A percentile compares a stretch with the other conserved stretches of the same genome.
phyloP scores from a whole-genome alignment of 2,888 invertebrate genomes.

The Plemyria rubiginata region DNA sequence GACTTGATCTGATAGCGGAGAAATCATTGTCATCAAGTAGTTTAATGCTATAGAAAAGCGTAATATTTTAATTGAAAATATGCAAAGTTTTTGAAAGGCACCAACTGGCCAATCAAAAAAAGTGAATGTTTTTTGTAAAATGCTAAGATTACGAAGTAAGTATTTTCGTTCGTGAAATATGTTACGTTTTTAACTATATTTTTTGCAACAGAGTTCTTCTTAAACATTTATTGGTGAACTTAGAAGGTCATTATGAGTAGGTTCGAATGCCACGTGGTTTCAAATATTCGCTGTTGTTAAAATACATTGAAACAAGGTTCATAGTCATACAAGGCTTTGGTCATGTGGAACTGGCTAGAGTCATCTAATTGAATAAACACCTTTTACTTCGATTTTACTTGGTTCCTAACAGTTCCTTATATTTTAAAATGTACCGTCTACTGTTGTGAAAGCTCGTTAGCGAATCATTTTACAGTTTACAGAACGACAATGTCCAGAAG shows the following conservation, averaged over 20 bases:
- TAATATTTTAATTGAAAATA: constrained; percentile 12
- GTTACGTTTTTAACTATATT: neutral
- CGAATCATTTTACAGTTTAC: constrained; percentile 22
- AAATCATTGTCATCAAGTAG: neutral
- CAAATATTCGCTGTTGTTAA: neutral
- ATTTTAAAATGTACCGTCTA: neutral
- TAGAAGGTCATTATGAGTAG: neutral
- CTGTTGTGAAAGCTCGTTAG: constrained; percentile 10
- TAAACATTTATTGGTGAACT: neutral
- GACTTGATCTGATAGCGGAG: neutral
- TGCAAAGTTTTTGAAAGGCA: constrained; percentile 20
- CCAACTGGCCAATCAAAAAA: too few relatives aligned
- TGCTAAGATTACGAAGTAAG: constrained; percentile 20
- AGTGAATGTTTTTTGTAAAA: constrained; percentile 23
- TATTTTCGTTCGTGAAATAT: constrained; percentile 25
- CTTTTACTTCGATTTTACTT: too few relatives aligned
- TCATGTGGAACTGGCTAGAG: too few relatives aligned
- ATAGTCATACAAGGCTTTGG: too few relatives aligned
- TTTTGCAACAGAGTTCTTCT: neutral
- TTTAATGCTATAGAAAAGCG: neutral
- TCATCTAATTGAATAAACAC: too few relatives aligned
- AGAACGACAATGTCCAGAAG: constrained; percentile 18
- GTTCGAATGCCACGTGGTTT: neutral
- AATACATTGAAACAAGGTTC: too few relatives aligned
- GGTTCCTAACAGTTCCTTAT: too few relatives aligned